These are phyloP conservation scores for Noctua pronuba DNA, from an alignment of 2,888 invertebrate genomes.

Conservation along the genomic window DNA sequence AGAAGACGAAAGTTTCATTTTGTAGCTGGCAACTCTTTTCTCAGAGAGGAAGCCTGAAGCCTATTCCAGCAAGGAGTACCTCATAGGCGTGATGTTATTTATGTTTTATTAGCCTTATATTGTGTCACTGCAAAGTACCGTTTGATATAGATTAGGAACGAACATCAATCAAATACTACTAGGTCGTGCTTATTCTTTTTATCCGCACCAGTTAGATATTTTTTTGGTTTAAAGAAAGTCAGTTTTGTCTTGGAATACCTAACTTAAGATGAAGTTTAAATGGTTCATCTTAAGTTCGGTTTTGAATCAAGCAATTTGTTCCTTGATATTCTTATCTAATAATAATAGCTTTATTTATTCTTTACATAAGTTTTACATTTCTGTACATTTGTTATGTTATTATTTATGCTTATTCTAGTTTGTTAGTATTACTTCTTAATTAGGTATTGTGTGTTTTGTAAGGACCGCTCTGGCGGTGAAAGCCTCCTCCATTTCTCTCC, in stretches of 20 bases:
- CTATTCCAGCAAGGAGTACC: neutral
- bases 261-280: neutral
- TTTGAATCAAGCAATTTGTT: neutral
- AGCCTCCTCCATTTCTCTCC: too few species aligned
- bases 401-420: too few species aligned
- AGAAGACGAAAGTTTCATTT: neutral
- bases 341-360: too few species aligned
- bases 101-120: neutral
- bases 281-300: neutral
- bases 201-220: neutral
- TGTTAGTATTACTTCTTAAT: too few species aligned
- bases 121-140: neutral
- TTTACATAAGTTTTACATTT: too few species aligned
- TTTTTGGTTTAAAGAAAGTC: neutral
- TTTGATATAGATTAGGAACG: neutral
- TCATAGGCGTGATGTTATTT: neutral
- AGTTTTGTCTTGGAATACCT: neutral
- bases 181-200: neutral
- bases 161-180: neutral
- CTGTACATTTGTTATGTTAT: too few species aligned
- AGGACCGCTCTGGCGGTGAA: too few species aligned
- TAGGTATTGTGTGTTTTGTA: too few species aligned
- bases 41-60: neutral
- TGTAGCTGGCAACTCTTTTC: neutral
- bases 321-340: neutral